Percentiles rank a stretch among this genome's conserved stretches.
phyloP scores from a whole-genome alignment of 1,140 invertebrate genomes.

The Chrysopa pallens region DNA sequence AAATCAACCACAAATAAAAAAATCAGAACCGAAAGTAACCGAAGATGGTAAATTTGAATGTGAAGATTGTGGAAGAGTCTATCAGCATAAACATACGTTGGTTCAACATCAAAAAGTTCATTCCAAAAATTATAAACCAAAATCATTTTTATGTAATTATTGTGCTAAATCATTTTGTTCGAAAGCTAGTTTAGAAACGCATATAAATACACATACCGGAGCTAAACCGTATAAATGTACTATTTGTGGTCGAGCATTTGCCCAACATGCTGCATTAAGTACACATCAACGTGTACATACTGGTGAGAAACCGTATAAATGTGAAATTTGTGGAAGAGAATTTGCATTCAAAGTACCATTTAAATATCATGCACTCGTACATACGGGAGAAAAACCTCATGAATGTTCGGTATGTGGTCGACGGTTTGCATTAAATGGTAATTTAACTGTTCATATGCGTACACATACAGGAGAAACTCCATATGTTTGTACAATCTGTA shows the following conservation, averaged over 20 bases:
- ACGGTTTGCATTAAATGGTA: slow-evolving; percentile 31
- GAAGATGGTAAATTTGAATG: no score
- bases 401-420: slow-evolving; percentile 35
- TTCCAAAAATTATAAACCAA: no score
- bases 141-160: neutral
- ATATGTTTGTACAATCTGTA: no score
- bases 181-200: neutral
- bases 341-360: neutral
- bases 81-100: no score
- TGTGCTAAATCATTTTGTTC: slow-evolving; percentile 2
- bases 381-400: slow-evolving; percentile 50
- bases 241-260: slow-evolving; percentile 27
- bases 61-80: no score
- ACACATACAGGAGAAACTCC: no score
- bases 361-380: slow-evolving; percentile 18
- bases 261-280: slow-evolving; percentile 23
- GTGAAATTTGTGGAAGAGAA: slow-evolving; percentile 21
- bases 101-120: no score
- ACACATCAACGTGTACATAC: slow-evolving; percentile 30
- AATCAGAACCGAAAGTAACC: no score
- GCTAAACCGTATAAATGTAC: slow-evolving; percentile 27
- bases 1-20: no score
- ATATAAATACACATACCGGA: slow-evolving; percentile 17
- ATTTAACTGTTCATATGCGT: slow-evolving; percentile 24
- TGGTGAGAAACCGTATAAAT: slow-evolving; percentile 26